phyloP scores from a whole-genome alignment of 2,888 invertebrate genomes.

The Nomada flava region DNA sequence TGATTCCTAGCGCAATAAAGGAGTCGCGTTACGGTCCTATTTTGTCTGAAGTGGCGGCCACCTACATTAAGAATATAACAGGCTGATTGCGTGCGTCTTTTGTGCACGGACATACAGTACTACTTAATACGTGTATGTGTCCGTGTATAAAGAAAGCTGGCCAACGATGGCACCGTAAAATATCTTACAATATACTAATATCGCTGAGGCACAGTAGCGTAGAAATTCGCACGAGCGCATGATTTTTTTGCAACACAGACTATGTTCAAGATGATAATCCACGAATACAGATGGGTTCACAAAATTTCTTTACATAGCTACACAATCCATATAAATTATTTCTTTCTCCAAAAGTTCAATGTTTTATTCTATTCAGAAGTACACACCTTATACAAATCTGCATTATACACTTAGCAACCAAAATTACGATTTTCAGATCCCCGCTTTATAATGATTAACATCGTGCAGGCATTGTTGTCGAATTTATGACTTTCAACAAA shows the following conservation, averaged over 20 bases:
- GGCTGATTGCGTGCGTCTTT: conserved; percentile 48
- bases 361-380: too few species aligned
- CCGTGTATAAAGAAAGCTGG: conserved; percentile 5
- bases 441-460: too few species aligned
- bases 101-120: conserved; percentile 10
- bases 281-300: too few species aligned
- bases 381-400: too few species aligned
- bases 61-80: conserved; percentile 60
- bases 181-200: conserved; percentile 1
- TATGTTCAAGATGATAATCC: too few species aligned
- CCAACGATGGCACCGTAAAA: conserved; percentile 18
- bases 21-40: conserved; percentile 64
- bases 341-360: too few species aligned
- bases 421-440: too few species aligned
- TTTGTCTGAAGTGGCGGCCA: conserved; percentile 56
- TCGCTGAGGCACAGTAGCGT: neutral
- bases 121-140: neutral
- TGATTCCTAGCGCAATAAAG: conserved; percentile 72
- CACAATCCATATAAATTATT: too few species aligned
- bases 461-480: too few species aligned
- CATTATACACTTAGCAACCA: too few species aligned
- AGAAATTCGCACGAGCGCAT: neutral
- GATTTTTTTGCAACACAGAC: neutral
- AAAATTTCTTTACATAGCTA: too few species aligned
- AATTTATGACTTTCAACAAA: too few species aligned